Evolutionary conservation across 2,888 invertebrate genomes (phyloP), one percentile per base, ranked within the genome.

Genomic region (Aromia moschata): DNA sequence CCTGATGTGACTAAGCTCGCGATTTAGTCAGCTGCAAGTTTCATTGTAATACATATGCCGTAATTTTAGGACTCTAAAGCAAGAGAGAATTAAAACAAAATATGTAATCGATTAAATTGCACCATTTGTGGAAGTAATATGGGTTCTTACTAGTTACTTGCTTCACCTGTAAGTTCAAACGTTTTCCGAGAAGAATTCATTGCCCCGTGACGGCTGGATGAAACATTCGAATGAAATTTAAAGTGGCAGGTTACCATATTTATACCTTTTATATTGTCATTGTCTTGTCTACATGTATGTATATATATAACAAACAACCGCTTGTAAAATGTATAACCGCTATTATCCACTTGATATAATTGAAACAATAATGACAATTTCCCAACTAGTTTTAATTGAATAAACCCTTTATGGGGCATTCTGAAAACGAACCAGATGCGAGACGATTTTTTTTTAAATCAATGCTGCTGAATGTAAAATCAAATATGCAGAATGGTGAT

Each of bases 291-390:
- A 15, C 17, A 5, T 16, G 31, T 41, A 46, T 55, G 43, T 56
- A 41, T 59, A 41, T 55, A 45, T 56, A 41, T 59, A 41, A 56
- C 62, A 68, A 68, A 66, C 63, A 68, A 64, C 65, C 60, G 58
- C 60, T 61, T 36, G 56, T 67, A 60, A 64, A 67, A 64, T 58
- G 58, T 59, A 54, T 56, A 65, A 54, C 55, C 54, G 57, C 65
- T 56, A 72, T 72, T 72, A 72, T 72, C 64, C 72, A 72, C 70
- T 72, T 71, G 66, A 65, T 54, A 57, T 70, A 71, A 72, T 71
- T 72, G 70, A 67, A 55, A 62, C 67, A 65, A 47, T 64, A 58
- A 69, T 68, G 47, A 63, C 43, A 55, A 63, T 69, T 70, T 71
- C 69, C 68, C 71, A 67, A 65, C 66, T 47, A 55, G 60, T 53